Evolutionary conservation across 2,113 vertebrate species (phyloP), one percentile per base, ranked within the genome.

Genomic region (Oreocharis arfaki): DNA sequence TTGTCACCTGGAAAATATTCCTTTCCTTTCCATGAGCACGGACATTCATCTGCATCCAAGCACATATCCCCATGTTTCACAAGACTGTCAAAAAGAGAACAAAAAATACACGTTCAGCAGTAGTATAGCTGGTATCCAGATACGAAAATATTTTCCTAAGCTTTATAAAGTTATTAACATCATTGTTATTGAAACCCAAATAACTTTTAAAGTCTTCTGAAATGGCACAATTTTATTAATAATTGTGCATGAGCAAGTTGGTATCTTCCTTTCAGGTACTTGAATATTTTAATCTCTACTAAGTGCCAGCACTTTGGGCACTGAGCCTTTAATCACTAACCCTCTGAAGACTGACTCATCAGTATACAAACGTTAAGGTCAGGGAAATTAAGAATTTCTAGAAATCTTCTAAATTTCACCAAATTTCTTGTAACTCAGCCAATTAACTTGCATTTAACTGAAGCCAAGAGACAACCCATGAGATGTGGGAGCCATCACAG

Each of bases 11-110:
- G 99, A 94, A 98, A 99, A 90, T 99, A 99, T 75, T 99, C 99
- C 94, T 99, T 99, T 91, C 99, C 99, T 96, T 99, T 99, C 99
- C 99, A 99, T 10, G 98, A 97, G 89, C 99, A 99, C 1, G 99
- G 99, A 46, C 99, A 99, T 83, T 99, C 98, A 33, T 97, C 96
- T 16, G 98, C 98, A 64, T 98, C 97, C 94, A 99, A 99, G 80
- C 99, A 99, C 22, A 98, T 96, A 71, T 99, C 98, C 27, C 98
- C 99, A 10, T 99, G 98, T 97, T 99, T 99, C 96, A 99, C 98
- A 73, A 99, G 96, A 39, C 99, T 99, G 77, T 7, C 3, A 84
- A 70, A 86, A 93, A 93, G 67, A 96, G 3, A 30, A 87, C 3
- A 65, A 42, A 22, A 83, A 18, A 21, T 0, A 56, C 0, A 21